Percentiles rank a stretch among this genome's conserved stretches.
These are phyloP conservation scores for Campylorhamphus procurvoides DNA, from an alignment of 2,113 vertebrate species.

Conservation along the genomic window DNA sequence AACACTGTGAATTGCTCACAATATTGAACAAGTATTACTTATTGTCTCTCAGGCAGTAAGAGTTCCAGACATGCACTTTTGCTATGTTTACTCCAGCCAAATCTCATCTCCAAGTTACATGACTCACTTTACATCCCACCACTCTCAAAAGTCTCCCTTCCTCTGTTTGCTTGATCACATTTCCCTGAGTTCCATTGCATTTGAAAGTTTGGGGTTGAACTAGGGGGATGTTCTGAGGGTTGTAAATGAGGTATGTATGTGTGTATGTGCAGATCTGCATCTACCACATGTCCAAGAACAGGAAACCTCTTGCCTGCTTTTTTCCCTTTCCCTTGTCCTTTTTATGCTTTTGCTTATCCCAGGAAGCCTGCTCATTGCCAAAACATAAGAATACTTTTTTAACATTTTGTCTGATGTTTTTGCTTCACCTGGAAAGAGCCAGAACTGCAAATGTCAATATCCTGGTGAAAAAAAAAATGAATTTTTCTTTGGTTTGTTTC, in stretches of 20 bases:
- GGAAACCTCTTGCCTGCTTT: not conserved
- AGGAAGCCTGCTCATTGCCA: not conserved
- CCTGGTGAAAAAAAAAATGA: not conserved
- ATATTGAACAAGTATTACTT: not conserved
- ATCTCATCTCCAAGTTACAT: conserved; percentile 8
- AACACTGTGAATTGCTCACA: not conserved
- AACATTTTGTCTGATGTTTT: conserved; percentile 29
- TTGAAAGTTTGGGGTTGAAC: not conserved
- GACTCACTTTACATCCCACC: not conserved
- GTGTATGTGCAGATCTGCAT: conserved; percentile 39
- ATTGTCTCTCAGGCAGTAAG: not conserved
- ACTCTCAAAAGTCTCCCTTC: not conserved
- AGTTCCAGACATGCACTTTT: not conserved
- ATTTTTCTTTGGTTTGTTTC: not conserved
- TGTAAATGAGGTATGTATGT: conserved; percentile 25
- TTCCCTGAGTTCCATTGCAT: not conserved
- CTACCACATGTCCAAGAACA: conserved; percentile 11
- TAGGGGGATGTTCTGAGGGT: not conserved
- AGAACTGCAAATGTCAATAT: conserved; percentile 7
- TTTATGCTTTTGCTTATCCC: not conserved
- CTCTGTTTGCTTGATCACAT: not conserved
- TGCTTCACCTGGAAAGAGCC: conserved; percentile 20
- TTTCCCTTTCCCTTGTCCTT: not conserved
- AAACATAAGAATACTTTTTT: not conserved
- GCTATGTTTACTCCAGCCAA: not conserved